Evolutionary conservation across 2,797 vertebrate genomes (phyloP), one percentile per base, ranked within the genome.

Genomic region (Phylloscopus collybita): DNA sequence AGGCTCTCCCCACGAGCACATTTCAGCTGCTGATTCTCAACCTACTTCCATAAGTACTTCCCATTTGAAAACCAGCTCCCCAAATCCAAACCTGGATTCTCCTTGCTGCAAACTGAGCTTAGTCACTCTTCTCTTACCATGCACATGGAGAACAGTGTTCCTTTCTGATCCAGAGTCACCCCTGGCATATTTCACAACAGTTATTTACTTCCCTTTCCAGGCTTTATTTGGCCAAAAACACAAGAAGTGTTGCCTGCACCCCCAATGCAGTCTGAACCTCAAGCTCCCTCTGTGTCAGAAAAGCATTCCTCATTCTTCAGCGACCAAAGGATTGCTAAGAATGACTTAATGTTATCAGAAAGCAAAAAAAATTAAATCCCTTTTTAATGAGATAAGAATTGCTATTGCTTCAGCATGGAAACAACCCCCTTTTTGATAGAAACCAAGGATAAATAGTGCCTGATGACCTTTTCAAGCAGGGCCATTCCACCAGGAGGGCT

Each of bases 311-410:
- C 70, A 34, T 65, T 64, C 54, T 56, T 78, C 29, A 27, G 32
- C 27, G 65, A 53, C 71, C 71, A 80, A 54, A 70, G 47, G 32
- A 82, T 53, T 81, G 82, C 78, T 76, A 50, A 53, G 70, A 86
- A 74, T 71, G 67, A 94, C 64, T 94, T 90, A 45, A 76, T 34
- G 25, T 71, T 56, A 92, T 65, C 79, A 87, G 86, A 94, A 88
- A 69, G 32, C 25, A 54, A 90, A 93, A 88, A 76, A 44, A 76
- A 2, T 44, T 81, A 84, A 95, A 96, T 71, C 82, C 61, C 36
- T 47, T 74, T 95, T 93, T 96, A 96, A 97, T 80, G 88, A 90
- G 92, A 26, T 80, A 88, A 88, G 50, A 94, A 82, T 51, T 87
- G 36, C 38, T 65, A 38, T 80, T 82, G 45, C 67, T 93, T 71